These are phyloP conservation scores for Paragorgia papillata DNA, from an alignment of 92 coral and sea anemone species.

Conservation along the genomic window DNA sequence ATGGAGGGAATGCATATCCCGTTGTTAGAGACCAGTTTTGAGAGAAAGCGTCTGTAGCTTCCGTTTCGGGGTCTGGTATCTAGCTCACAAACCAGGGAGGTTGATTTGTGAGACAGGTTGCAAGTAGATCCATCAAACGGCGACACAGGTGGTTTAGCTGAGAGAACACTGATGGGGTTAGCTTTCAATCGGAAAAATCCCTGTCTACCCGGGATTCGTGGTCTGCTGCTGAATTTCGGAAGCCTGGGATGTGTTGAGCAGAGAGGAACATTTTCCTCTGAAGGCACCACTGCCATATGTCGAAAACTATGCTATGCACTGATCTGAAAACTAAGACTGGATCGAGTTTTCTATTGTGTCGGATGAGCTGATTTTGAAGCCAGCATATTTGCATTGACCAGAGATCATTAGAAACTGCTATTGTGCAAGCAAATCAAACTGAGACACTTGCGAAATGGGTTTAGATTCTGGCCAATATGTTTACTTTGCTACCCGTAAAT, in stretches of 20 bases:
- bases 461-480: too few species aligned
- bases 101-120: constrained; percentile 50
- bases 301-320: constrained; percentile 51
- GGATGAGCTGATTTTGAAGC: too few species aligned
- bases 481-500: too few species aligned
- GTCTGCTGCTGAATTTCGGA: too few species aligned
- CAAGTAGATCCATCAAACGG: constrained; percentile 44
- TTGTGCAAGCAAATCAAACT: constrained; percentile 47
- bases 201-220: too few species aligned
- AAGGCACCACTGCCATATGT: constrained; percentile 61
- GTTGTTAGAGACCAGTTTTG: constrained; percentile 40
- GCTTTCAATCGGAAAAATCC: constrained; percentile 49
- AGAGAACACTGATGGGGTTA: constrained; percentile 16
- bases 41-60: constrained; percentile 52
- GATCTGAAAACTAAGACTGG: too few species aligned
- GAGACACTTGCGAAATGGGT: too few species aligned
- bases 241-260: too few species aligned
- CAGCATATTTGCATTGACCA: too few species aligned
- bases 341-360: too few species aligned
- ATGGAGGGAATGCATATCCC: constrained; percentile 61
- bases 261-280: too few species aligned
- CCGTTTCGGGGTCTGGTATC: constrained; percentile 60
- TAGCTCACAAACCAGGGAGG: constrained; percentile 52
- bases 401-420: too few species aligned
- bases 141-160: constrained; percentile 24